These are phyloP conservation scores for Mycogona germanica DNA, from an alignment of 2,888 invertebrate species.

Conservation along the genomic window DNA sequence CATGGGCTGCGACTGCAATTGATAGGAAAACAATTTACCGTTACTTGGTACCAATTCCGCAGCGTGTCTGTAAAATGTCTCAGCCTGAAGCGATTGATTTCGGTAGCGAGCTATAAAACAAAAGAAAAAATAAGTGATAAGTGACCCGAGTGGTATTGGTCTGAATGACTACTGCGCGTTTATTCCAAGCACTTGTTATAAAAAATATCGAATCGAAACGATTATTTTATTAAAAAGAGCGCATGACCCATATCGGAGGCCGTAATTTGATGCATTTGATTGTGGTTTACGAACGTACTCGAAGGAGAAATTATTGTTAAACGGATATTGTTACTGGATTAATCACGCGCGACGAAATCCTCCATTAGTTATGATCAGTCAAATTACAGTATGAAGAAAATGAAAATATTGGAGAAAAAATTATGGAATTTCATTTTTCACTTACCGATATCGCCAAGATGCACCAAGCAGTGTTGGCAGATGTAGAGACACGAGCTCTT, in stretches of 20 bases:
- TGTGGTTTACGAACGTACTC: too few species aligned
- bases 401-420: neutral
- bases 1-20: too few species aligned
- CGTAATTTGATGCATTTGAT: too few species aligned
- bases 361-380: too few species aligned
- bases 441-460: slow-evolving; percentile 59
- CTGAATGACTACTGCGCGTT: too few species aligned
- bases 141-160: neutral
- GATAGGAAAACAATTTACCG: slow-evolving; percentile 29
- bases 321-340: neutral
- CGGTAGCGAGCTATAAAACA: slow-evolving; percentile 53
- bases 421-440: neutral
- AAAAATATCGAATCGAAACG: too few species aligned
- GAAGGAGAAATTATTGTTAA: too few species aligned
- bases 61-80: slow-evolving; percentile 56
- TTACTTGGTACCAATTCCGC: slow-evolving; percentile 36
- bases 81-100: slow-evolving; percentile 65
- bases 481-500: slow-evolving; percentile 67
- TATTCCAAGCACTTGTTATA: too few species aligned
- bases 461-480: slow-evolving; percentile 78
- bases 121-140: slow-evolving; percentile 25
- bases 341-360: too few species aligned
- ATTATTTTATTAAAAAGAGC: too few species aligned
- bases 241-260: too few species aligned
- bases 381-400: neutral